A percentile compares a stretch with the other conserved stretches of the same genome.
These are phyloP conservation scores for Ectropis crepuscularia DNA, from an alignment of 2,888 invertebrate species.

Conservation along the genomic window DNA sequence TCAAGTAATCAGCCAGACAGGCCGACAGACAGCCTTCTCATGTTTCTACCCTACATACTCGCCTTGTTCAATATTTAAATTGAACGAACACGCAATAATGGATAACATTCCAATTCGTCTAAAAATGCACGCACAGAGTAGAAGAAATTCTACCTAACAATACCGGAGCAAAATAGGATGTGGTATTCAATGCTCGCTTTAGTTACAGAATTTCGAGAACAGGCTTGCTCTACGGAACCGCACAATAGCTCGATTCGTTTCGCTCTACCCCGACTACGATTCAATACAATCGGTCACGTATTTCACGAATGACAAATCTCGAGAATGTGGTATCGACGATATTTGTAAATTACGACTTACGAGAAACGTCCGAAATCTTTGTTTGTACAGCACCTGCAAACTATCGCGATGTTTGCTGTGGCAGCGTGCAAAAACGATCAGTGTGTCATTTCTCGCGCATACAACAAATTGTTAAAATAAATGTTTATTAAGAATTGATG, in stretches of 20 bases:
- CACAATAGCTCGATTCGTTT: slow-evolving; percentile 38
- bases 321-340: slow-evolving; percentile 18
- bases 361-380: slow-evolving; percentile 23
- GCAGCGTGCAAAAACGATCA: slow-evolving; percentile 31
- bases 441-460: slow-evolving; percentile 32
- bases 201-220: slow-evolving; percentile 25
- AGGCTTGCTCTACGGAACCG: slow-evolving; percentile 20
- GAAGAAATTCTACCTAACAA: slow-evolving; percentile 32
- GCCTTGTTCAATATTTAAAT: slow-evolving; percentile 16
- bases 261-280: slow-evolving; percentile 24
- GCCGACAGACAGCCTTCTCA: slow-evolving; percentile 17
- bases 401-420: slow-evolving; percentile 31
- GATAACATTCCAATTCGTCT: slow-evolving; percentile 6
- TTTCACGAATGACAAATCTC: slow-evolving; percentile 24
- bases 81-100: slow-evolving; percentile 12
- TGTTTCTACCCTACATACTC: slow-evolving; percentile 30
- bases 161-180: slow-evolving; percentile 21
- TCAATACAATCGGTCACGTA: slow-evolving; percentile 36
- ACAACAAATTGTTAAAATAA: slow-evolving; percentile 27
- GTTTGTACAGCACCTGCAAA: slow-evolving; percentile 32
- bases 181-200: slow-evolving; percentile 26
- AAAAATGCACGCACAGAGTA: slow-evolving; percentile 11
- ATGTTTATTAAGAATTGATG: slow-evolving; percentile 33
- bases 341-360: slow-evolving; percentile 18
- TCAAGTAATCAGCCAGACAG: slow-evolving; percentile 4